These are phyloP conservation scores for Chironomus tentans DNA, from an alignment of 2,888 invertebrate genomes.

Conservation along the genomic window DNA sequence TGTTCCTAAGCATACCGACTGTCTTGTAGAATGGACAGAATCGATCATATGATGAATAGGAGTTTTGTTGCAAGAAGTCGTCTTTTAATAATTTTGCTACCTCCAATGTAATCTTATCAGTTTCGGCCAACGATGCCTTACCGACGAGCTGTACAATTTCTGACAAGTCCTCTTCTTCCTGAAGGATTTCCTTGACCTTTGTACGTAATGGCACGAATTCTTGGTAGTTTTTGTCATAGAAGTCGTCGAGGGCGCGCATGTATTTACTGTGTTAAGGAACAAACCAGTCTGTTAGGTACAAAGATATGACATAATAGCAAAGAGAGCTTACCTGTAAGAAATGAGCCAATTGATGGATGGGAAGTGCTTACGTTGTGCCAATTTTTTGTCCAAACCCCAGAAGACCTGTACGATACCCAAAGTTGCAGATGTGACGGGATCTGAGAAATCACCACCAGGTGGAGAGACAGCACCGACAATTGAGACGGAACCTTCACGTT, in stretches of 20 bases:
- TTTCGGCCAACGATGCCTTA: conserved; percentile 96
- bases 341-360: conserved; percentile 99
- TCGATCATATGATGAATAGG: conserved; percentile 88
- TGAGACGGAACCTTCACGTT: conserved; percentile 96
- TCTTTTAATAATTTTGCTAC: conserved; percentile 97
- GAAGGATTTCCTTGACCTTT: conserved; percentile 88
- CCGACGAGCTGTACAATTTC: conserved; percentile 99
- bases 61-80: conserved; percentile 99
- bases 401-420: conserved; percentile 98
- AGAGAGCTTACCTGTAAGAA: conserved; percentile 60
- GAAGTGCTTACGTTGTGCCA: conserved; percentile 99
- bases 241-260: conserved; percentile 95
- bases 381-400: conserved; percentile 98
- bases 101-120: conserved; percentile 98
- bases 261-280: conserved; percentile 69
- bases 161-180: conserved; percentile 98
- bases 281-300: conserved; percentile 18
- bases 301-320: conserved; percentile 10
- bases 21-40: conserved; percentile 99
- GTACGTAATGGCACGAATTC: conserved; percentile 97
- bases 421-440: conserved; percentile 98
- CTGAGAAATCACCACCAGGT: conserved; percentile 99
- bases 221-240: conserved; percentile 95
- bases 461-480: conserved; percentile 99
- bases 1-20: conserved; percentile 96